These are phyloP conservation scores for Uloborus plumipes DNA, from an alignment of 2,888 invertebrate species.

Conservation along the genomic window DNA sequence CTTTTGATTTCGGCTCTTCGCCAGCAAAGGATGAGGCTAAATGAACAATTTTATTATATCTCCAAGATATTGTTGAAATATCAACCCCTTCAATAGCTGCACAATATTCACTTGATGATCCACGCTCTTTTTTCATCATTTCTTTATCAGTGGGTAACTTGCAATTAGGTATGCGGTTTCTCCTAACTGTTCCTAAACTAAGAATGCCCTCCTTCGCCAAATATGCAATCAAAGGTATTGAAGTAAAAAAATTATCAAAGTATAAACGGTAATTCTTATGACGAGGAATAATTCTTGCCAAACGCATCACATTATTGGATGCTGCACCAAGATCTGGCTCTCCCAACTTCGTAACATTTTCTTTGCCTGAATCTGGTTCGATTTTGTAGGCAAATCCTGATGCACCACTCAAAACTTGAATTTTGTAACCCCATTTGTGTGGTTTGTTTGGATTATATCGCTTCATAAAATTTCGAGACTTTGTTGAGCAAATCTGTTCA, in stretches of 20 bases:
- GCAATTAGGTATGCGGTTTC: background rate
- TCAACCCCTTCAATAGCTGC: background rate
- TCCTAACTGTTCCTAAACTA: background rate
- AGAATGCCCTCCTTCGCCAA: conserved; percentile 5
- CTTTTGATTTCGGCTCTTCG: background rate
- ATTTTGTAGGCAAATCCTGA: conserved; percentile 29
- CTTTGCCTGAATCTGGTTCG: conserved; percentile 15
- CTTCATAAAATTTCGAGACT: conserved; percentile 15
- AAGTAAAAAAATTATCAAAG: conserved; percentile 13
- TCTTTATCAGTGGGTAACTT: background rate
- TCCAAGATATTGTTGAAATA: background rate
- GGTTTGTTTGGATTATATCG: conserved; percentile 43
- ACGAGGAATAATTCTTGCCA: conserved; percentile 2
- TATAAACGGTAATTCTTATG: conserved; percentile 3
- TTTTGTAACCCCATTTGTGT: conserved; percentile 52
- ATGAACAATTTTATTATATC: conserved; percentile 5
- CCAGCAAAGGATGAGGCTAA: conserved; percentile 3
- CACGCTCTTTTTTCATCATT: background rate
- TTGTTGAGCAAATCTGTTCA: conserved; percentile 38
- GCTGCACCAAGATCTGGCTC: conserved; percentile 13
- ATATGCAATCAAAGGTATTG: background rate
- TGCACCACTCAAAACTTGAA: conserved; percentile 26
- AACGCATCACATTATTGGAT: background rate
- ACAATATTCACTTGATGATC: background rate
- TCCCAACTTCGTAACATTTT: background rate